Evolutionary conservation across 2,797 vertebrate genomes (phyloP).

Genomic region (Leptodactylus fallax): DNA sequence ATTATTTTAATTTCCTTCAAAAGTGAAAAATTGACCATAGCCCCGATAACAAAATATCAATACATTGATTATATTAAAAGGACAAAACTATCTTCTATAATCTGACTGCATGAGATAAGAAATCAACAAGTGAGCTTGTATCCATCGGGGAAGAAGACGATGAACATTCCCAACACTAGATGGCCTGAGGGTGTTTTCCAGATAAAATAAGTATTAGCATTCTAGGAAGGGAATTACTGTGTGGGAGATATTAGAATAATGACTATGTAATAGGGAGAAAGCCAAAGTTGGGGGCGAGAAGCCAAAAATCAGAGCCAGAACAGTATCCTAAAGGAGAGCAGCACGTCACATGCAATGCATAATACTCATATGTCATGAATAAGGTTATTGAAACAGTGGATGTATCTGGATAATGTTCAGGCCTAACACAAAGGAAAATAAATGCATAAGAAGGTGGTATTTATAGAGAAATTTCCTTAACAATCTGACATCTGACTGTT

Average conservation of each 20-base stretch:
- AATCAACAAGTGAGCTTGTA: not conserved
- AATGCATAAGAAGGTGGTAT: not conserved
- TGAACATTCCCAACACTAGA: constrained; percentile 4
- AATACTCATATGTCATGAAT: not conserved
- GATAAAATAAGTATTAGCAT: not conserved
- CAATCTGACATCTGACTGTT: not conserved
- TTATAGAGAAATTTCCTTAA: not conserved
- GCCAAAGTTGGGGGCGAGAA: not conserved
- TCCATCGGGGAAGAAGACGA: not conserved
- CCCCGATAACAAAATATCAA: not conserved
- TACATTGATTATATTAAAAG: not conserved
- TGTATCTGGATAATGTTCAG: not conserved
- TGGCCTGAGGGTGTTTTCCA: constrained; percentile 25
- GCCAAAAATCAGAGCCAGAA: not conserved
- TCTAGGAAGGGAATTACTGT: not conserved
- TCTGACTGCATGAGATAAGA: not conserved
- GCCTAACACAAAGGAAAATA: not conserved
- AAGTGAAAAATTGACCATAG: not conserved
- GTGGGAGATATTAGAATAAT: not conserved
- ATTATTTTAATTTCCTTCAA: not conserved
- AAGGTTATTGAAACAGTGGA: not conserved
- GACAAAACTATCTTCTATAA: not conserved
- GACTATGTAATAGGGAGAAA: not conserved
- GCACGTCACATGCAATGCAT: not conserved
- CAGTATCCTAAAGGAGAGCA: not conserved